Conservation (phyloP, 2,797 vertebrate genomes). For the Dermochelys coriacea region DNA sequence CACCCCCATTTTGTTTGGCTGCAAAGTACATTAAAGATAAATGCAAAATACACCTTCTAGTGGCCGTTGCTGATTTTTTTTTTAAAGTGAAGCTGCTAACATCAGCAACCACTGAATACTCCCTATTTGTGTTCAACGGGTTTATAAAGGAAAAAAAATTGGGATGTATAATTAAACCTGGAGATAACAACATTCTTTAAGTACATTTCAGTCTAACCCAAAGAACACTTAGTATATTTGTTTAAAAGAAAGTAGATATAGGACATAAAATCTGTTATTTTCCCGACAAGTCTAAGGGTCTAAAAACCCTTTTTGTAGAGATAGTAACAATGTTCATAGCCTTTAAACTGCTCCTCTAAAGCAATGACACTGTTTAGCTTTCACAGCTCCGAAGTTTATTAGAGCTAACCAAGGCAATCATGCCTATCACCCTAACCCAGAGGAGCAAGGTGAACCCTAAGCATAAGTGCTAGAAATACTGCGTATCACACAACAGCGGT, state of each 20-base stretch:
- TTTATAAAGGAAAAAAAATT: slow-evolving; percentile 39
- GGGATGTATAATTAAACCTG: slow-evolving; percentile 75
- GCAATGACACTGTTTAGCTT: slow-evolving; percentile 57
- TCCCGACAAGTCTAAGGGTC: slow-evolving; percentile 43
- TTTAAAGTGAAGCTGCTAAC: not conserved
- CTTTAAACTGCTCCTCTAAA: slow-evolving; percentile 68
- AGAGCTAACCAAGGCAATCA: slow-evolving; percentile 65
- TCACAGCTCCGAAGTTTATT: slow-evolving; percentile 63
- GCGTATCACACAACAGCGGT: slow-evolving; percentile 50
- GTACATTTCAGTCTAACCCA: slow-evolving; percentile 71
- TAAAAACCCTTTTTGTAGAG: slow-evolving; percentile 60
- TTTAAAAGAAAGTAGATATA: slow-evolving; percentile 73
- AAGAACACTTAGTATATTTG: slow-evolving; percentile 73
- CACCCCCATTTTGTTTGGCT: slow-evolving; percentile 32
- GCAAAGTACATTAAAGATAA: slow-evolving; percentile 53
- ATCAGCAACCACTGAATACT: not conserved
- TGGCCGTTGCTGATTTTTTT: slow-evolving; percentile 16
- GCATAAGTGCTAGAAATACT: slow-evolving; percentile 62
- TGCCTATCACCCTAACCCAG: slow-evolving; percentile 50
- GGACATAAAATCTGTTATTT: slow-evolving; percentile 60
- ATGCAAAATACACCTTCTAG: slow-evolving; percentile 76
- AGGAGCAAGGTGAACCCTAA: slow-evolving; percentile 76
- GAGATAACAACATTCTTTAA: slow-evolving; percentile 51
- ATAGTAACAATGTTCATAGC: slow-evolving; percentile 39
- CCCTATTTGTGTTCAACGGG: slow-evolving; percentile 14